Evolutionary conservation across 1,140 invertebrate species (phyloP).

Genomic region (Aphelinus atriplicis): DNA sequence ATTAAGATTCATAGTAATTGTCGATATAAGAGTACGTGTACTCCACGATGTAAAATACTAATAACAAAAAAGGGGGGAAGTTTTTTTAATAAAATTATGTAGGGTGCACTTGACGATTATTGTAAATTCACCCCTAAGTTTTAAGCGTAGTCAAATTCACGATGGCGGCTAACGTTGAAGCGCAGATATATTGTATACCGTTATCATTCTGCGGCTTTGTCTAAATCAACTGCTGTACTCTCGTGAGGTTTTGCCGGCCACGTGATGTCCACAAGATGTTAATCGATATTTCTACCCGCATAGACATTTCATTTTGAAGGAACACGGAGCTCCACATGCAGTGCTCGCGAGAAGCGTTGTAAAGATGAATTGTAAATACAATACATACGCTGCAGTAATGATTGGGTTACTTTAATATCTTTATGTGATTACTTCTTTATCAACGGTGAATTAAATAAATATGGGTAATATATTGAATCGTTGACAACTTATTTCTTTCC

Average conservation of each 20-base stretch:
- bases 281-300: conserved; percentile 5
- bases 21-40: neutral
- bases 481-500: too few relatives aligned
- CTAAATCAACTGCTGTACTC: conserved; percentile 24
- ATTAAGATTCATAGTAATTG: neutral
- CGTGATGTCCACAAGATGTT: neutral
- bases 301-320: conserved; percentile 27
- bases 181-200: neutral
- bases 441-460: conserved; percentile 63
- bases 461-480: conserved; percentile 55
- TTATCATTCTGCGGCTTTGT: conserved; percentile 4
- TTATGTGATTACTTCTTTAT: conserved; percentile 64
- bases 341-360: conserved; percentile 24
- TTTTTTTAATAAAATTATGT: conserved; percentile 11
- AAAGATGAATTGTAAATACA: conserved; percentile 54
- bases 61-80: conserved; percentile 5
- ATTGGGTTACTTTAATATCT: conserved; percentile 58
- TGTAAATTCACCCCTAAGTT: conserved; percentile 22
- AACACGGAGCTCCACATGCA: conserved; percentile 38
- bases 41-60: conserved; percentile 22
- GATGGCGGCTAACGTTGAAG: neutral
- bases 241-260: conserved; percentile 11
- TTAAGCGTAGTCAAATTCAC: conserved; percentile 14
- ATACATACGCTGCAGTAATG: conserved; percentile 54
- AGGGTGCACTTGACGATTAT: conserved; percentile 20